Percentiles rank a stretch among this genome's conserved stretches.
Conservation (phyloP, 2,888 invertebrate genomes). For the Corbicula japonica region DNA sequence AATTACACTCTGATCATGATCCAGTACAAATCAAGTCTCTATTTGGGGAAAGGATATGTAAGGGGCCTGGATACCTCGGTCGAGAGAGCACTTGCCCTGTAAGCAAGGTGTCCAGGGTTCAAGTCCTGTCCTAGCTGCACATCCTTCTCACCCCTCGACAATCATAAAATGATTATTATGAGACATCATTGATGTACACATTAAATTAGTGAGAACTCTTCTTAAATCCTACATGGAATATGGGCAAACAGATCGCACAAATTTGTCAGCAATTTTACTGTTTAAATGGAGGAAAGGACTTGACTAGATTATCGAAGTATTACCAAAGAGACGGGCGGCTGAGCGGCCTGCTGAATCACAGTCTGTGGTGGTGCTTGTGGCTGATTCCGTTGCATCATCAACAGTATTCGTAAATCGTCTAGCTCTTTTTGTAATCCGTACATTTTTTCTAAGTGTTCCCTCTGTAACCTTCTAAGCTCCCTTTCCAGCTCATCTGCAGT, state of each 20-base stretch:
- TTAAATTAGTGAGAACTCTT: neutral
- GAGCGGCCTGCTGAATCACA: constrained; percentile 54
- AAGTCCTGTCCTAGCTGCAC: no score
- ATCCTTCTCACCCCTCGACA: neutral
- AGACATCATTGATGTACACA: neutral
- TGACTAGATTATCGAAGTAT: constrained; percentile 12
- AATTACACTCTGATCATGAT: no score
- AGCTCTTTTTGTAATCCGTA: constrained; percentile 80
- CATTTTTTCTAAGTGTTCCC: constrained; percentile 81
- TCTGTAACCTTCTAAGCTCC: constrained; percentile 77
- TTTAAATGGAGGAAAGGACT: neutral
- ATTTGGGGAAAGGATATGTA: no score
- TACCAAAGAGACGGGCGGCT: constrained; percentile 68
- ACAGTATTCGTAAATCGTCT: constrained; percentile 75
- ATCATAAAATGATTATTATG: neutral
- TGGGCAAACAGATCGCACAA: neutral
- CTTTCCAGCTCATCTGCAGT: constrained; percentile 80
- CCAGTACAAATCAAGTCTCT: no score
- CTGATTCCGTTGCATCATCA: constrained; percentile 65
- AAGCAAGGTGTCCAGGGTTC: no score
- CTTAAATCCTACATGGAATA: neutral
- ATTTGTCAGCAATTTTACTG: neutral
- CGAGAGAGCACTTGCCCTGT: no score
- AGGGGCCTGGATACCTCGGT: no score
- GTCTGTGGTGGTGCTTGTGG: constrained; percentile 46